phyloP scores from a whole-genome alignment of 1,140 invertebrate species.

The Papilio dardanus region DNA sequence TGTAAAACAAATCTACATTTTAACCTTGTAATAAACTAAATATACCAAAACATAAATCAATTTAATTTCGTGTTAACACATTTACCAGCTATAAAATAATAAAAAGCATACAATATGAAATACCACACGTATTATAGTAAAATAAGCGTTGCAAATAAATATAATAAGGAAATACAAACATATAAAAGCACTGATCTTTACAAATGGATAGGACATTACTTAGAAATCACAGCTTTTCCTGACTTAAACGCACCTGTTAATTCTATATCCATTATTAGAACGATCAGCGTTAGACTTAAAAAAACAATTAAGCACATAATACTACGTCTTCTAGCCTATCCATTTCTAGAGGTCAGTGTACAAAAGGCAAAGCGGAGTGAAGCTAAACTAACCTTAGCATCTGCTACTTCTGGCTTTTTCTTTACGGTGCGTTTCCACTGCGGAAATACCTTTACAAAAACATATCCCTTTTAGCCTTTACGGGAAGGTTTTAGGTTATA shows the following conservation, averaged over 20 bases:
- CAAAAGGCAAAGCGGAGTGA: conserved; percentile 38
- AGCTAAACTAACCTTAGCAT: conserved; percentile 58
- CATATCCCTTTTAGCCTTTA: too few species aligned
- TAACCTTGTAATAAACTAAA: neutral
- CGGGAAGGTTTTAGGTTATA: too few species aligned
- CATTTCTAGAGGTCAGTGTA: too few species aligned
- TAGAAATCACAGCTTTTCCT: too few species aligned
- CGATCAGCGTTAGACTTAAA: too few species aligned
- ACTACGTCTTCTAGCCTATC: too few species aligned
- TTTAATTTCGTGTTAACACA: neutral
- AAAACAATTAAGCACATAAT: too few species aligned
- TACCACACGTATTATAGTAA: neutral
- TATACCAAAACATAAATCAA: conserved; percentile 15
- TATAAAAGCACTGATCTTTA: too few species aligned
- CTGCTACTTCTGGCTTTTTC: conserved; percentile 41
- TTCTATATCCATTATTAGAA: too few species aligned
- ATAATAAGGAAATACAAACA: conserved; percentile 39
- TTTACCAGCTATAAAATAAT: neutral
- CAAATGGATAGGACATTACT: too few species aligned
- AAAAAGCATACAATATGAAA: conserved; percentile 9
- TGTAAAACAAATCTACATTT: conserved; percentile 55
- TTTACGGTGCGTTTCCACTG: neutral
- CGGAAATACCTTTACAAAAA: too few species aligned
- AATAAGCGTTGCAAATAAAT: conserved; percentile 19
- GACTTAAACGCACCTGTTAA: too few species aligned